Base-by-base conservation (phyloP, 2,888 invertebrate species). In the Hybos culiciformis region DNA sequence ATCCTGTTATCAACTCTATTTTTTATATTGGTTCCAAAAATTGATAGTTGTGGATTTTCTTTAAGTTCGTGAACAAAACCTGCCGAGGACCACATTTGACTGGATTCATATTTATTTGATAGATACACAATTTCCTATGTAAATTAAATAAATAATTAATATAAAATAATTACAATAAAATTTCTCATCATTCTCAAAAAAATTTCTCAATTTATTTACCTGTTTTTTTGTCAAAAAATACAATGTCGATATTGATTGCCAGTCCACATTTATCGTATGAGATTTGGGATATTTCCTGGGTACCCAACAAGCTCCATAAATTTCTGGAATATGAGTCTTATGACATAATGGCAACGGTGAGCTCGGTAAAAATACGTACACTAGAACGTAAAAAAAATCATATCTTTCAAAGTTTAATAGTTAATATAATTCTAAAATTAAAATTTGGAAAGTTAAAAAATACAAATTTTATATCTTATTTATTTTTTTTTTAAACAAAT, bases 341-440 rank as follows among this genome's bases (percentile, higher is more conserved):
- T 62, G 64, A 54, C 73, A 78, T 5, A 78, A 56, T 1, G 72
- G 72, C 42, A 67, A 56, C 5, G 73, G 64, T n/a, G 68, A 72
- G 49, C 63, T 69, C 12, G 78, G 77, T 46, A 70, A 68, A 58
- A 82, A 80, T 38, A 82, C 68, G 53, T 71, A 74, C 51, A 82
- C 80, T 80, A 57, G 37, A 63, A 66, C 48, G 47, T 11, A 24
- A 7, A 24, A 24, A 24, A 8, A 8, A 11, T 11, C 11, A 8
- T 24, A 24, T 24, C 5, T 15, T 32, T 3, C 8, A 15, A 9
- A 32, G 17, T 12, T 32, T 32, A 17, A 12, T 31, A 18, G 8
- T 12, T 7, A 33, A 5, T 34, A 5, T 19, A 33, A 34, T 34
- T 19, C 12, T 17, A 34, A 34, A 34, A 19, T 34, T 12, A 18